Evolutionary conservation across 2,797 vertebrate species (phyloP).

Genomic region (Petrocephalus schoutedeni): DNA sequence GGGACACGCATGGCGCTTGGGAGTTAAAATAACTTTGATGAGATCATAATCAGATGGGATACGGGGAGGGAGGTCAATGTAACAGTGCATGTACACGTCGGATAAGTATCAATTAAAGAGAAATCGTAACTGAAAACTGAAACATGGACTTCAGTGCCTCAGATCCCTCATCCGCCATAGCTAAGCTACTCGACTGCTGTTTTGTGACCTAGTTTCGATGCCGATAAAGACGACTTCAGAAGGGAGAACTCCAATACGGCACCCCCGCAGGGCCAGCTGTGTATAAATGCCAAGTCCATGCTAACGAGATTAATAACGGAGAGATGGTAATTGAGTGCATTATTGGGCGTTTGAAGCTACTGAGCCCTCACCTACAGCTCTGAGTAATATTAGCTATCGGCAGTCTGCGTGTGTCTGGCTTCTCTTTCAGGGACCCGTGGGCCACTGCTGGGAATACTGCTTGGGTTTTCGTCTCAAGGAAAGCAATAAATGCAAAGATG

Average conservation of each 20-base stretch:
- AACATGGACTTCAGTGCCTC: conserved; percentile 12
- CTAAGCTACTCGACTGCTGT: conserved; percentile 44
- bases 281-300: conserved; percentile 41
- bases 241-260: conserved; percentile 36
- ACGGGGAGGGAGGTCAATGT: neutral
- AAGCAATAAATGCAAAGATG: neutral
- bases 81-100: neutral
- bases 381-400: neutral
- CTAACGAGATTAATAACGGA: conserved; percentile 57
- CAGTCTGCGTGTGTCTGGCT: conserved; percentile 34
- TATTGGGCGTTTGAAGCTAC: conserved; percentile 36
- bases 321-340: conserved; percentile 44
- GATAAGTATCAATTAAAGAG: neutral
- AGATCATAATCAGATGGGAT: neutral
- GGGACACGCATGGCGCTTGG: neutral
- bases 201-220: conserved; percentile 62
- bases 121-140: neutral
- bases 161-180: conserved; percentile 29
- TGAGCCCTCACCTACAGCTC: conserved; percentile 11
- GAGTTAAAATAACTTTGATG: neutral
- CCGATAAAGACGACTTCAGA: conserved; percentile 63
- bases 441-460: neutral
- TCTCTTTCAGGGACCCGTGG: neutral
- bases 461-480: neutral
- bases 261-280: conserved; percentile 19